Base-by-base conservation (phyloP, 2,797 vertebrate genomes). In the Enteromius viviparus region DNA sequence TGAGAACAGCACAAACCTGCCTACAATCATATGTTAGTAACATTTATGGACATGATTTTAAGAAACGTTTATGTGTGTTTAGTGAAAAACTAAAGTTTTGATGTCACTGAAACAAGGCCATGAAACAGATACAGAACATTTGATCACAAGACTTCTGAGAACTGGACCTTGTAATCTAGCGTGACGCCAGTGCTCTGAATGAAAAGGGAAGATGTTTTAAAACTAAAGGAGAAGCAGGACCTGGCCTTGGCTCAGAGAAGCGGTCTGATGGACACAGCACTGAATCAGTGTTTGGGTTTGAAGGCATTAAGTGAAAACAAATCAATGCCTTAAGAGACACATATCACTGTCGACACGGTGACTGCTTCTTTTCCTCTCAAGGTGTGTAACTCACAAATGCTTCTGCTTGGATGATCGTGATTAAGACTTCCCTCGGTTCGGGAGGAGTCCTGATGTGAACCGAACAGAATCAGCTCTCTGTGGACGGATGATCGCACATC, bases 221-320 rank as follows among this genome's bases (percentile, higher is more conserved):
- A 11, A 21, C 19, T 55, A 6, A 14, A 2, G 10, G 4, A 37
- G 77, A 6, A 71, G 66, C 66, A 60, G 68, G 69, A 60, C 68
- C 37, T 71, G 66, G 78, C 66, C 78, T 80, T 80, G 66, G 78
- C 17, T 45, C 47, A 17, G 40, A 60, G 58, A 71, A 60, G 53
- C 19, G 32, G 9, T 60, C 23, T 71, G 37, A 80, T 80, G 37
- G 78, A 80, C 45, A 60, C 70, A 17, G 10, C 66, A 71, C n/a
- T 15, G 15, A 71, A 32, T 80, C 66, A 47, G 66, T 80, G 23
- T 71, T 71, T 32, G 17, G 23, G 66, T 26, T 80, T 32, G 51
- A 42, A 71, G 40, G 23, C 53, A 34, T 47, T 55, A 71, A 70
- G 66, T 60, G 78, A 66, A 80, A 80, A 80, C 19, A 0, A 80